Evolutionary conservation across 2,797 vertebrate genomes (phyloP), one percentile per base, ranked within the genome.

Genomic region (Naso thynnoides): DNA sequence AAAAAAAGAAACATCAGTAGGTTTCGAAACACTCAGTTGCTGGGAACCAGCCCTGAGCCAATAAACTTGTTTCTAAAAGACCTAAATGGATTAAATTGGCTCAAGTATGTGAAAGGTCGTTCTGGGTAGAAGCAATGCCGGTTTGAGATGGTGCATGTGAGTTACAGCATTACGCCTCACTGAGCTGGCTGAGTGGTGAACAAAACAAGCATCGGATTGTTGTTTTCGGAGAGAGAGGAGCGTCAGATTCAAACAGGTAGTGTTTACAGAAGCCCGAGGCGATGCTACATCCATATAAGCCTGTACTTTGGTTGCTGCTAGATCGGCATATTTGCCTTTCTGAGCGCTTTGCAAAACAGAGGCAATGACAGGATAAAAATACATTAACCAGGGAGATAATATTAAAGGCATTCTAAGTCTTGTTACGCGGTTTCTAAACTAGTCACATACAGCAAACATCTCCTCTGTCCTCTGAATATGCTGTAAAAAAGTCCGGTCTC

Each of bases 81-180:
- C 56, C 73, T 85, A 67, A 84, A 86, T 84, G 55, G 78, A 85
- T 79, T 76, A 72, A 79, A 87, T 16, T 73, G 72, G 76, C 70
- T 83, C 21, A 58, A 82, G 78, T 55, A 62, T 72, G 80, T 70
- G 82, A 70, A 78, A 63, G 81, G 70, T 61, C 69, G 61, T 71
- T 78, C 33, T 56, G 31, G 72, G 45, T 79, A 52, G 69, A 63
- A 70, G 33, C 7, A 44, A 79, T 69, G 76, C 31, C 66, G 78
- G 56, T 75, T 70, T 76, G 58, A 74, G 70, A 58, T 33, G 70
- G 53, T 63, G 72, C 56, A 64, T 54, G 55, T 56, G 64, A 77
- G 68, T 66, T 44, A 60, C 48, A 16, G 38, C 60, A 33, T 8
- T 16, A 70, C 9, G 15, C 57, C 41, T 81, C 19, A 5, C 14